Conservation (phyloP, 2,888 invertebrate genomes). For the Meiosimyza platycephala region DNA sequence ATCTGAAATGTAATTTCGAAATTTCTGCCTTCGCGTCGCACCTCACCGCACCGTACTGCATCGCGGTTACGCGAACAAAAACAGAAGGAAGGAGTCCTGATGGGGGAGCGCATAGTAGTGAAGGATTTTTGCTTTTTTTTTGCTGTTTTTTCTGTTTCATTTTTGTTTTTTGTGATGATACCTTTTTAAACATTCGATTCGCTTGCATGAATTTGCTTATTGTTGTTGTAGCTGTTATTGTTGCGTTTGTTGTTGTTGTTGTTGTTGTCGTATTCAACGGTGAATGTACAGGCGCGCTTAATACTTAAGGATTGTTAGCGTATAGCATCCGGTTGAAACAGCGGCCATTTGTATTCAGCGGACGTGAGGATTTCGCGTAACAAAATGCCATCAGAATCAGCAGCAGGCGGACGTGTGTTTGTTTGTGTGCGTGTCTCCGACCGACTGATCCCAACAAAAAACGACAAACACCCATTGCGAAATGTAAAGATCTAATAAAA, state of each 20-base stretch:
- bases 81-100: neutral
- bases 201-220: conserved; percentile 33
- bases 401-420: neutral
- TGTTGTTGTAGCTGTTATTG: conserved; percentile 25
- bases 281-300: neutral
- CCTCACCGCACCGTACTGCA: neutral
- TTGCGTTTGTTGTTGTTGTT: neutral
- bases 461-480: neutral
- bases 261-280: conserved; percentile 8
- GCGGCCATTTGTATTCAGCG: conserved; percentile 47
- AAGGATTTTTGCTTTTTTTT: conserved; percentile 23
- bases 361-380: conserved; percentile 12
- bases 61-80: neutral
- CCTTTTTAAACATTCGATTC: conserved; percentile 40
- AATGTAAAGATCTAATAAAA: too few relatives aligned
- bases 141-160: neutral
- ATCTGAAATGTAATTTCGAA: conserved; percentile 16
- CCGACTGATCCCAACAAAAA: neutral
- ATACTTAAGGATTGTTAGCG: conserved; percentile 2
- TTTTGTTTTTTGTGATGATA: conserved; percentile 38
- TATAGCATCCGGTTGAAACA: conserved; percentile 36
- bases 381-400: conserved; percentile 3
- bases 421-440: too few relatives aligned
- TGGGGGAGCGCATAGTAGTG: neutral
- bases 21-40: neutral